Base-by-base conservation (phyloP, 2,888 invertebrate genomes). In the Cactoblastis cactorum region DNA sequence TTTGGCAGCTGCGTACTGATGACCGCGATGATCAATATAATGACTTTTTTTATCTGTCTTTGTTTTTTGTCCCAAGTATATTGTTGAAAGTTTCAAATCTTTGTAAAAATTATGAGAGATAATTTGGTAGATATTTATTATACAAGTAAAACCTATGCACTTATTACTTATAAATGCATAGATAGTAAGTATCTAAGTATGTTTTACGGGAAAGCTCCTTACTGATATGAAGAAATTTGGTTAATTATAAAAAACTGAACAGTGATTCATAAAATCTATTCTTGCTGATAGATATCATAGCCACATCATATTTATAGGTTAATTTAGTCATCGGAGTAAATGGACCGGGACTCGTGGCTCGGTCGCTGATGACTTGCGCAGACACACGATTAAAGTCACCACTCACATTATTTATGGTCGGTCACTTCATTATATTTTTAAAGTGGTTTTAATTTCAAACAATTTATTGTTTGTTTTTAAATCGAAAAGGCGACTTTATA, bases 391-490 rank as follows among this genome's bases (percentile, higher is more conserved):
- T 70, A 75, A 74, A 74, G 71, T 75, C 76, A 64, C 67, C 67
- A 63, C 65, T 55, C 59, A 61, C 62, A 55, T 73, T 77, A 77
- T 82, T 80, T 80, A 82, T 80, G 52, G 66, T 53, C 59, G 62
- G 62, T 53, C 75, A 82, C 71, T 82, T 73, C 77, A 80, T 81
- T 81, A 71, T 69, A 63, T 66, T 65, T 69, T 59, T 58, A 61
- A 65, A 39, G 62, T 58, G 63, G 57, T 52, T 47, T 60, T 54
- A 53, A 66, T 71, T 78, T 77, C 54, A 59, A 61, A 49, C 54
- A 61, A 57, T 68, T 60, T 67, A 61, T 67, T n/a, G n/a, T n/a
- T n/a, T n/a, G n/a, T n/a, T n/a, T n/a, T n/a, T n/a, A n/a, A n/a
- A 22, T 22, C 22, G 22, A 4, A 22, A 22, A 5, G 3, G 22